Base-by-base conservation (phyloP, 2,888 invertebrate genomes). In the Pandemis corylana region DNA sequence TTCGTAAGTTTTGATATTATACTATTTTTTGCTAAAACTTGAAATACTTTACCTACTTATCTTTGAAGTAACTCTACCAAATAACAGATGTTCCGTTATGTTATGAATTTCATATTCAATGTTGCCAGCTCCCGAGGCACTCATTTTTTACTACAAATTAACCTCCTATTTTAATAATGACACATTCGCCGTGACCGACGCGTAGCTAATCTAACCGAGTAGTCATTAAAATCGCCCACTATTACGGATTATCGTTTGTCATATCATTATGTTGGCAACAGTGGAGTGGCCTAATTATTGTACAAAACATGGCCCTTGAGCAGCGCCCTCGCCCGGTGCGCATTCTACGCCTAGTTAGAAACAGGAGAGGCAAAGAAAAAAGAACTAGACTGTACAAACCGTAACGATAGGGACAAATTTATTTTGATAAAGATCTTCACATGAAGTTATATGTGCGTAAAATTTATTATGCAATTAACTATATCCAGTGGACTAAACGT, bases 221-320 rank as follows among this genome's bases (percentile, higher is more conserved):
- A 82, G 79, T 85, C 80, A 89, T 89, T 86, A 88, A 76, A 78
- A 78, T 80, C 80, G 84, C 82, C 81, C 84, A 80, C 79, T 83
- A 83, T 81, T 82, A 77, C 75, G 85, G 87, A 88, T 90, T 88
- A 85, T 74, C 79, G 80, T 80, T 80, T 78, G 81, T 81, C 79
- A 79, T 78, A 76, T 81, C 56, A 76, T 76, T 74, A 76, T 71
- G 70, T 76, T 69, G 61, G 68, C 76, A 87, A 89, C 90, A 89
- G 80, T 80, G 85, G 87, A 89, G 85, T 89, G 87, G 85, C 83
- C 88, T 91, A 93, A 93, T 93, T 93, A 91, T 84, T 81, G 85
- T 77, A 89, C 89, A 90, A 90, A 90, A 88, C 88, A 85, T 81
- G 83, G 86, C 86, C 86, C 89, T 86, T 79, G 80, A 80, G 78